Conservation (phyloP, 2,113 vertebrate species). For the Prietella phreatophila region DNA sequence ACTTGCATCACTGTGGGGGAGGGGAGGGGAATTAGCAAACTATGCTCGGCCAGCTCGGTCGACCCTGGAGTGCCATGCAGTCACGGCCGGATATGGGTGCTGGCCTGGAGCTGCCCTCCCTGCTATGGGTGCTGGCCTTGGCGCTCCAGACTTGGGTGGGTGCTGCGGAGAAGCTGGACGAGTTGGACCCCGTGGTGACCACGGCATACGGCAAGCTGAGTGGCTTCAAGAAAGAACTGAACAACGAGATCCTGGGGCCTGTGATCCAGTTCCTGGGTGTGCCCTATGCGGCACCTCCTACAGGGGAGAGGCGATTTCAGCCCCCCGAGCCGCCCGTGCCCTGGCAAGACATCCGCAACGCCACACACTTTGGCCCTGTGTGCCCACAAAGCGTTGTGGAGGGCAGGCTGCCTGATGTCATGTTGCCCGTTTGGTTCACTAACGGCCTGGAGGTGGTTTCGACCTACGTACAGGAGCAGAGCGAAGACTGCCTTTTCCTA, state of each 20-base stretch:
- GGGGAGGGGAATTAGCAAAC: conserved; percentile 48
- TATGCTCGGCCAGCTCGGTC: conserved; percentile 76
- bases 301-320: conserved; percentile 91
- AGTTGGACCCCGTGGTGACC: conserved; percentile 88
- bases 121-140: conserved; percentile 76
- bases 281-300: conserved; percentile 92
- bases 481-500: conserved; percentile 96
- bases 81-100: conserved; percentile 68
- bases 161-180: conserved; percentile 87
- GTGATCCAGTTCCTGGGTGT: conserved; percentile 96
- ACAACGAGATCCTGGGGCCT: conserved; percentile 96
- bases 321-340: conserved; percentile 87
- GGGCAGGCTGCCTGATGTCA: conserved; percentile 94
- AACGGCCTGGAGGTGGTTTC: conserved; percentile 96
- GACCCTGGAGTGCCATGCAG: conserved; percentile 60
- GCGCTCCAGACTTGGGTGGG: conserved; percentile 74
- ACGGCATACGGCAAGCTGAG: conserved; percentile 88
- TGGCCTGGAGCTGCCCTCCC: conserved; percentile 68
- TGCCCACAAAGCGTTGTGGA: conserved; percentile 98
- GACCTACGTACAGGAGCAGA: conserved; percentile 96
- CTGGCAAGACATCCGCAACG: conserved; percentile 90
- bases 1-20: conserved; percentile 20
- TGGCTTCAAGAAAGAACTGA: conserved; percentile 96
- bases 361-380: conserved; percentile 93
- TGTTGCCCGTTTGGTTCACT: conserved; percentile 99